phyloP scores from a whole-genome alignment of 1,140 invertebrate species.

The Agrilus planipennis region DNA sequence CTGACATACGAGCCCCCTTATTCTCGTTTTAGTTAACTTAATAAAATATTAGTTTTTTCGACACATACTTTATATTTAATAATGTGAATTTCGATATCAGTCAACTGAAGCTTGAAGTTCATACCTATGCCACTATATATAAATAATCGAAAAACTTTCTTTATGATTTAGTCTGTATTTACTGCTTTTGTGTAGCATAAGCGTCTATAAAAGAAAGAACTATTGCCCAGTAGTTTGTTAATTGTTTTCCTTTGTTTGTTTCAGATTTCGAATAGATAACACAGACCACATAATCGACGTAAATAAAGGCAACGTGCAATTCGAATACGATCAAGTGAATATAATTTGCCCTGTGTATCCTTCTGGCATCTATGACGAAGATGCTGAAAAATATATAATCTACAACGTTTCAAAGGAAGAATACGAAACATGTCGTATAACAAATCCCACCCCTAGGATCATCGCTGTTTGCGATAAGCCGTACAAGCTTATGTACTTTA shows the following conservation, averaged over 20 bases:
- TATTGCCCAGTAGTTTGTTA: too few species aligned
- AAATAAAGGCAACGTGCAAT: slow-evolving; percentile 83
- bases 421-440: slow-evolving; percentile 88
- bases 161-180: too few species aligned
- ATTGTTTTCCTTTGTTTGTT: slow-evolving; percentile 38
- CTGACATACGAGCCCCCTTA: too few species aligned
- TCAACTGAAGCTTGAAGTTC: too few species aligned
- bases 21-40: too few species aligned
- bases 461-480: slow-evolving; percentile 93
- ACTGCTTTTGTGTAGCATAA: too few species aligned
- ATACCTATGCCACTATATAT: too few species aligned
- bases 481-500: slow-evolving; percentile 85
- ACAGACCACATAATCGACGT: slow-evolving; percentile 93
- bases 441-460: slow-evolving; percentile 78
- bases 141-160: too few species aligned
- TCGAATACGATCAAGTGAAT: slow-evolving; percentile 90
- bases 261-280: slow-evolving; percentile 92
- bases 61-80: too few species aligned
- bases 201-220: too few species aligned
- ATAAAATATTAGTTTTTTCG: too few species aligned
- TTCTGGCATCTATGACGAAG: slow-evolving; percentile 74
- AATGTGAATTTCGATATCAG: too few species aligned
- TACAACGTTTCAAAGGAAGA: slow-evolving; percentile 93
- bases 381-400: slow-evolving; percentile 88
- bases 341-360: slow-evolving; percentile 88